Conservation (phyloP, 2,888 invertebrate genomes). For the Lasioglossum zephyrum region DNA sequence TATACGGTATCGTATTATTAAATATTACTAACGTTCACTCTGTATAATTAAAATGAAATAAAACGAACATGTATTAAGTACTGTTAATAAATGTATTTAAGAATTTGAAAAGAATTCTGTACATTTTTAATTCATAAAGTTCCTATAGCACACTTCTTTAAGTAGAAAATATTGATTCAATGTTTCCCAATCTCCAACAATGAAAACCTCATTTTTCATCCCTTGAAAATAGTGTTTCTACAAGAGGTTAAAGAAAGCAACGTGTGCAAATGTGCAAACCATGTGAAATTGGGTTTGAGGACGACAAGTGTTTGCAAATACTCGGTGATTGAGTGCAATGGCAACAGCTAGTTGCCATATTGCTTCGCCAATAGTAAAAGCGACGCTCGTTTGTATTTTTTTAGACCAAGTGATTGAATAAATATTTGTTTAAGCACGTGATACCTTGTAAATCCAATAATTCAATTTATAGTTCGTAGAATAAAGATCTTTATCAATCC, state of each 20-base stretch:
- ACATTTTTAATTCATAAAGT: not conserved
- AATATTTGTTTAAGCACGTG: not conserved
- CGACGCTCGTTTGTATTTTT: not conserved
- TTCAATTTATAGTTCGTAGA: not conserved
- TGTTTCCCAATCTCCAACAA: not conserved
- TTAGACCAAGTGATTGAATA: not conserved
- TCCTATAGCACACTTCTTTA: not conserved
- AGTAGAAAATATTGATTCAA: not conserved
- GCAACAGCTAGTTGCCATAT: not conserved
- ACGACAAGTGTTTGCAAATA: not conserved
- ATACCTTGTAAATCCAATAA: not conserved
- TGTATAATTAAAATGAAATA: not conserved
- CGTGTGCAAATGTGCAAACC: not conserved
- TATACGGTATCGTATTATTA: not conserved
- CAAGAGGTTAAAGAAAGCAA: not conserved
- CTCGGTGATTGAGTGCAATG: not conserved
- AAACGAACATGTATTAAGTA: not conserved
- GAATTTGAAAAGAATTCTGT: not conserved
- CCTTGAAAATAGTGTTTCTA: not conserved
- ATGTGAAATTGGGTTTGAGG: not conserved
- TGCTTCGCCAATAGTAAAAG: not conserved
- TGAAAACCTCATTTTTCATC: not conserved
- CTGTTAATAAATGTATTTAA: not conserved
- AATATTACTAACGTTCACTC: too few relatives aligned
- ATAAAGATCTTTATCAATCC: not conserved